A percentile compares a stretch with the other conserved stretches of the same genome.
Conservation (phyloP, 2,888 invertebrate species). For the Agrochola circellaris region DNA sequence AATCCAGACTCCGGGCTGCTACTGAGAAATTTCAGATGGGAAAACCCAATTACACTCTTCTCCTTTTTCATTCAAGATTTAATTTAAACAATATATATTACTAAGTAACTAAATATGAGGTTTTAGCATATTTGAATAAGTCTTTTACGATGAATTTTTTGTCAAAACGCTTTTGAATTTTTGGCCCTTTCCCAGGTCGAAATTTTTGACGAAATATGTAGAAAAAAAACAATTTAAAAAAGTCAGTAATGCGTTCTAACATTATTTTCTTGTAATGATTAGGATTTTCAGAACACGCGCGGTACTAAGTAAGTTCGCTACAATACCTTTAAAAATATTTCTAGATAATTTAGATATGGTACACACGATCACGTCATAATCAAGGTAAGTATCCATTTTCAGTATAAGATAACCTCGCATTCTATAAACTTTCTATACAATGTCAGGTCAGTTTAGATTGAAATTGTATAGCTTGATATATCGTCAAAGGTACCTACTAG, state of each 20-base stretch:
- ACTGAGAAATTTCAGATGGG: too few species aligned
- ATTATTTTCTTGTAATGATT: not conserved
- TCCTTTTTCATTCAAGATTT: not conserved
- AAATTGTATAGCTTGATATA: not conserved
- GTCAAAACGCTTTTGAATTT: not conserved
- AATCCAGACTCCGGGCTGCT: too few species aligned
- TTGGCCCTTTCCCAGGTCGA: accelerated
- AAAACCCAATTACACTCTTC: too few species aligned
- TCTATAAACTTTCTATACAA: not conserved
- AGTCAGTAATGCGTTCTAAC: not conserved
- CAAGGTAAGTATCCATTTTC: not conserved
- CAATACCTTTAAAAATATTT: not conserved
- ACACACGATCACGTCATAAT: not conserved
- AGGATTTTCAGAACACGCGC: not conserved
- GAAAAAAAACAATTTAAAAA: not conserved
- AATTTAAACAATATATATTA: not conserved
- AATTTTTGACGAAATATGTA: not conserved
- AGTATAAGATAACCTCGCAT: not conserved
- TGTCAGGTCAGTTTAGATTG: not conserved
- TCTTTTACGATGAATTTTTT: not conserved
- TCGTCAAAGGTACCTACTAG: not conserved
- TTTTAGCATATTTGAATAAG: not conserved
- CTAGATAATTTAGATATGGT: not conserved
- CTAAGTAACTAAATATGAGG: not conserved
- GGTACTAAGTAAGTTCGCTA: not conserved